These are phyloP conservation scores for Parelbella ahira DNA, from an alignment of 2,888 invertebrate species.

Conservation along the genomic window DNA sequence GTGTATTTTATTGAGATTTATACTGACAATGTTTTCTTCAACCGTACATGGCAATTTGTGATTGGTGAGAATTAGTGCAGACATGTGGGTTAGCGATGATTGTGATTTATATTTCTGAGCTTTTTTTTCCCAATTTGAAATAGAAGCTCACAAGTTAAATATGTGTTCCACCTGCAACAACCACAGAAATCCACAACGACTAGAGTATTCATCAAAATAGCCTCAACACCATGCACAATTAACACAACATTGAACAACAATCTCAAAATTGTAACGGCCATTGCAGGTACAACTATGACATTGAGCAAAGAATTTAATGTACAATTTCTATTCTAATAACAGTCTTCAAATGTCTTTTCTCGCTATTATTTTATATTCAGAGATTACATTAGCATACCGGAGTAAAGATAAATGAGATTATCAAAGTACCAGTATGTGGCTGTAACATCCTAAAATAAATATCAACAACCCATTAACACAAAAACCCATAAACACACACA, in stretches of 20 bases:
- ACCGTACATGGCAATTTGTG: too few relatives aligned
- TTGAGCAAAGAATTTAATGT: conserved; percentile 24
- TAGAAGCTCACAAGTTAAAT: conserved; percentile 24
- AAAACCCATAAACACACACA: conserved; percentile 24
- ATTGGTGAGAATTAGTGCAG: conserved; percentile 25
- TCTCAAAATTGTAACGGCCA: conserved; percentile 36
- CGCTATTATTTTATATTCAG: conserved; percentile 9
- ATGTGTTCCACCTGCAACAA: conserved; percentile 42
- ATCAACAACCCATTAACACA: too few relatives aligned
- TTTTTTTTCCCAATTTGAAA: conserved; percentile 8
- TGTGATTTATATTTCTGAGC: conserved; percentile 30
- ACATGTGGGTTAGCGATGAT: conserved; percentile 55
- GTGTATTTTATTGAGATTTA: too few relatives aligned
- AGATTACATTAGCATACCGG: not conserved
- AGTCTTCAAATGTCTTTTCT: conserved; percentile 68
- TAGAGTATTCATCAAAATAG: conserved; percentile 46
- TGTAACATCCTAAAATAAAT: not conserved
- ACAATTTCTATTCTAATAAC: conserved; percentile 34
- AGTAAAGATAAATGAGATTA: conserved; percentile 23
- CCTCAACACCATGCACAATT: conserved; percentile 38
- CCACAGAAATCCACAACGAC: conserved; percentile 50
- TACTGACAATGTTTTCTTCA: too few relatives aligned
- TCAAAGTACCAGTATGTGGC: conserved; percentile 16
- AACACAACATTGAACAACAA: conserved; percentile 26
- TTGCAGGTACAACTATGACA: conserved; percentile 41